Evolutionary conservation across 2,113 vertebrate species (phyloP), one percentile per base, ranked within the genome.

Genomic region (Ailurus styani): DNA sequence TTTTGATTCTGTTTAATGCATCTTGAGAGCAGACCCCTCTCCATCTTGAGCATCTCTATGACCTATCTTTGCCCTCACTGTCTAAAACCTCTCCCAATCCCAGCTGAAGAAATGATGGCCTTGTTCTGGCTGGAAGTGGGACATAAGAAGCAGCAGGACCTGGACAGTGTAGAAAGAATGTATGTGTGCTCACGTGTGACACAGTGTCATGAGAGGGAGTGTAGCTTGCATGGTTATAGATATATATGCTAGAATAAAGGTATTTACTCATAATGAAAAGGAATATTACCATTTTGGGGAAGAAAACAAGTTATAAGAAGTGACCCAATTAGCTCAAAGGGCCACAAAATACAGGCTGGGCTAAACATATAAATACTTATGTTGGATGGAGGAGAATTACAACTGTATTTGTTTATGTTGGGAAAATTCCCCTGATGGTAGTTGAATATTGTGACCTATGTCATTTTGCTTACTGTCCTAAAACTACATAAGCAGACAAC

Each of bases 391-490:
- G 34, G 93, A 23, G 37, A 79, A 73, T n/a, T 55, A 95, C 75
- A 92, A 97, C 75, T 25, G 40, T 91, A 82, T 96, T 93, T 96
- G 40, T 90, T 90, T 81, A 87, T 82, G 57, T 60, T 92, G 64
- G 42, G 83, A 94, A 93, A 77, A 10, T 85, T 90, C 87, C 87
- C 55, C 82, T 85, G 90, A 29, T 85, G 13, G 20, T 81, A 45
- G 79, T 96, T 95, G 87, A 70, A 68, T 87, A 95, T 96, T 89
- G 85, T 64, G 55, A 87, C 57, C 15, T 37, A 50, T 42, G 31
- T 79, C 29, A 91, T 57, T 89, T 94, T 88, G 82, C 93, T 96
- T 95, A 90, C 82, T 91, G 45, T 90, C 68, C 92, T 92, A 90
- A 66, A 72, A 90, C 25, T 17, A 27, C 15, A 45, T 94, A 52